These are phyloP conservation scores for Nothoprocta pentlandii DNA, from an alignment of 2,113 vertebrate genomes.

Conservation along the genomic window DNA sequence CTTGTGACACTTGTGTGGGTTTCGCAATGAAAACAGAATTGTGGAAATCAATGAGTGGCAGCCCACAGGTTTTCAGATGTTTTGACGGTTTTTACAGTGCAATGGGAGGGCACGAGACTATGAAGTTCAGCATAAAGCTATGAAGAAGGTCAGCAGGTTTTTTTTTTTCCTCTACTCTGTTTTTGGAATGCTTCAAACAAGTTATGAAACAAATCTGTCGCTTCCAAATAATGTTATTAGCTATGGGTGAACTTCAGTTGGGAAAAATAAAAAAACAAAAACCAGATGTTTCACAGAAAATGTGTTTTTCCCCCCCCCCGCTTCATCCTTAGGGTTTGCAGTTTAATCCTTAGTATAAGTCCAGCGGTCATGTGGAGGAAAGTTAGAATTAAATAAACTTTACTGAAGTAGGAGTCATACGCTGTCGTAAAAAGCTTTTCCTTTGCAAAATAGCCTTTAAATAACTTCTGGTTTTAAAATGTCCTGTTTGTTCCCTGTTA, in stretches of 20 bases:
- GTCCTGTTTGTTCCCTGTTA: conserved; percentile 37
- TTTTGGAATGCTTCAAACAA: conserved; percentile 27
- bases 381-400: conserved; percentile 50
- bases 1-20: conserved; percentile 50
- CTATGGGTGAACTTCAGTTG: neutral
- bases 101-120: neutral
- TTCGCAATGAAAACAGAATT: conserved; percentile 72
- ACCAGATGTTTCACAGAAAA: conserved; percentile 43
- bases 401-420: neutral
- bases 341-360: conserved; percentile 26
- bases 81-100: conserved; percentile 44
- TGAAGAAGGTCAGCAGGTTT: neutral
- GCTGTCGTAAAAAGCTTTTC: conserved; percentile 1
- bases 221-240: neutral
- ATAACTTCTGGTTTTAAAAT: conserved; percentile 22
- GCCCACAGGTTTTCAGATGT: conserved; percentile 41
- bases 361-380: neutral
- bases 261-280: neutral
- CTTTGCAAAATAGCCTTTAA: neutral
- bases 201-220: neutral
- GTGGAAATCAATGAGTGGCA: conserved; percentile 60
- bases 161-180: neutral
- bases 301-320: neutral
- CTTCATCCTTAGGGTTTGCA: neutral
- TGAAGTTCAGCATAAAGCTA: conserved; percentile 1